A percentile compares a stretch with the other conserved stretches of the same genome.
phyloP scores from a whole-genome alignment of 2,113 vertebrate genomes.

The Platysteira castanea region DNA sequence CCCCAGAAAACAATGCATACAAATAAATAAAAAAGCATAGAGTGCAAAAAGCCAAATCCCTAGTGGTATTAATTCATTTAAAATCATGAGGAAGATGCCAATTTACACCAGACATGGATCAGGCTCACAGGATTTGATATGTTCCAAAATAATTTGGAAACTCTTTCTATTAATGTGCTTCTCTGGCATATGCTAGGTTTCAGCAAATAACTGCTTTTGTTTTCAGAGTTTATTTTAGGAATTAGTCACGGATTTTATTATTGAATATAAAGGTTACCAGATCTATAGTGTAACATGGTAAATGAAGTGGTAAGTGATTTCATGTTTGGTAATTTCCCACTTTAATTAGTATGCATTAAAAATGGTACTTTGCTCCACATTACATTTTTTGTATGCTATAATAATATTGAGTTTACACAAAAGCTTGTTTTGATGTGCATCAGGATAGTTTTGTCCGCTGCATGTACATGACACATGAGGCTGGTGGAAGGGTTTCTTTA shows the following conservation, averaged over 20 bases:
- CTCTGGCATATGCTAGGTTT: neutral
- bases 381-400: neutral
- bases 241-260: constrained; percentile 19
- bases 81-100: neutral
- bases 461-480: neutral
- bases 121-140: neutral
- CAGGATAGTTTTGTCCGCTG: neutral
- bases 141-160: neutral
- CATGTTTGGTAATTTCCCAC: constrained; percentile 17
- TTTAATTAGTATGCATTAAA: constrained; percentile 32
- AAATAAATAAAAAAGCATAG: rapidly evolving
- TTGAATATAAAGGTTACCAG: constrained; percentile 45
- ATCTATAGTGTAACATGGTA: constrained; percentile 26
- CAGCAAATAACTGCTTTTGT: neutral
- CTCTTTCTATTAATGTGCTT: neutral
- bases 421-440: neutral
- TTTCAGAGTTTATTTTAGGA: constrained; percentile 27
- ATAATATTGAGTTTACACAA: neutral
- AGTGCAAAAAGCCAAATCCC: neutral
- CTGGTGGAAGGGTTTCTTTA: neutral
- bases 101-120: neutral
- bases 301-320: constrained; percentile 46
- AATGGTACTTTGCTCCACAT: neutral
- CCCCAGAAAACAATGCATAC: neutral
- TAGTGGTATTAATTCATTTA: neutral